Evolutionary conservation across 2,113 vertebrate genomes (phyloP).

Genomic region (Conger conger): DNA sequence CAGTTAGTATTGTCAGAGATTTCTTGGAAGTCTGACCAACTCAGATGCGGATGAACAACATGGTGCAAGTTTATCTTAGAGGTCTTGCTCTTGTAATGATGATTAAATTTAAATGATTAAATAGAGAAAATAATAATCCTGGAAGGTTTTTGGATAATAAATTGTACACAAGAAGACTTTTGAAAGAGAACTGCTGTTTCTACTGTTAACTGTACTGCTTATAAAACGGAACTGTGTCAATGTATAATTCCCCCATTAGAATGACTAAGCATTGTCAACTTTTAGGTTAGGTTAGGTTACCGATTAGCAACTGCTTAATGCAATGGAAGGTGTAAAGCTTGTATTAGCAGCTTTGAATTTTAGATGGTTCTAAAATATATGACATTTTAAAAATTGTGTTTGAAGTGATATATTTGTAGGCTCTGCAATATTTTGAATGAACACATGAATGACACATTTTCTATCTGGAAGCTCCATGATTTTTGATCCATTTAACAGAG

Average conservation of each 20-base stretch:
- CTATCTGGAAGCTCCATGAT: constrained; percentile 27
- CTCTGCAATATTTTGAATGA: neutral
- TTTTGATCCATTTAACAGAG: constrained; percentile 15
- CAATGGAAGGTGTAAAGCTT: neutral
- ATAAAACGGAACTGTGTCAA: neutral
- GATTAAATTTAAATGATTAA: neutral
- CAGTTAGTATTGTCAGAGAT: neutral
- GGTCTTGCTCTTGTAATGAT: neutral
- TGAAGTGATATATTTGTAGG: neutral
- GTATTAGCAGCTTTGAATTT: neutral
- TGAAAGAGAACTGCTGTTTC: neutral
- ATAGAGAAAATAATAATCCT: neutral
- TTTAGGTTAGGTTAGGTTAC: neutral
- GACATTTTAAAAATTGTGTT: neutral
- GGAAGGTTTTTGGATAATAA: neutral
- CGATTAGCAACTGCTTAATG: neutral
- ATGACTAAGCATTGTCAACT: neutral
- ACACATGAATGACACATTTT: constrained; percentile 27
- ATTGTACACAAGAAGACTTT: neutral
- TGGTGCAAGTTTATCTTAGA: neutral
- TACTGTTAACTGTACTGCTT: neutral
- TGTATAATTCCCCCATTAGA: neutral
- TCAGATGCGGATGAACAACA: neutral
- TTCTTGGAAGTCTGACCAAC: neutral
- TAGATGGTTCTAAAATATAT: neutral